Evolutionary conservation across 2,113 vertebrate genomes (phyloP).

Genomic region (Edolisoma coerulescens): DNA sequence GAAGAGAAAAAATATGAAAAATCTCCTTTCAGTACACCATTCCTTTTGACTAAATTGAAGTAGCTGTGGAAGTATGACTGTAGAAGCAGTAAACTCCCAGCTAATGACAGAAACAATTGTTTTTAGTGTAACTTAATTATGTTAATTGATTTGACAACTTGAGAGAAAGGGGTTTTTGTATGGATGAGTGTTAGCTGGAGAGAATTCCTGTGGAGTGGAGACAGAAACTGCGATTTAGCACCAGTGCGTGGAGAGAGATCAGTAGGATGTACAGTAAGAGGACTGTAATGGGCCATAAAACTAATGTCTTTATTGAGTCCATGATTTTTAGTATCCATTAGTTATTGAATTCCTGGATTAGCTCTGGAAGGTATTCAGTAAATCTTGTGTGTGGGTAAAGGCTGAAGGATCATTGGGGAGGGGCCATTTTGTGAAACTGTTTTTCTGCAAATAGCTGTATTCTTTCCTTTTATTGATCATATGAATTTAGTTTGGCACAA

Average conservation of each 20-base stretch:
- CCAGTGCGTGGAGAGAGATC: neutral
- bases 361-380: neutral
- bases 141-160: slow-evolving; percentile 48
- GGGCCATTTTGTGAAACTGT: neutral
- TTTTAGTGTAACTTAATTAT: slow-evolving; percentile 46
- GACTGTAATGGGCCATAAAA: slow-evolving; percentile 56
- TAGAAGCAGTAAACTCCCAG: neutral
- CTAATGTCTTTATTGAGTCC: slow-evolving; percentile 49
- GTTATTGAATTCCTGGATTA: slow-evolving; percentile 42
- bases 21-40: neutral
- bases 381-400: neutral
- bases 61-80: neutral
- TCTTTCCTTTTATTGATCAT: neutral
- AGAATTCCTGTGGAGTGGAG: slow-evolving; percentile 29
- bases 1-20: neutral
- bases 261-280: slow-evolving; percentile 49
- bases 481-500: slow-evolving; percentile 2
- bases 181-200: slow-evolving; percentile 37
- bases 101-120: slow-evolving; percentile 20
- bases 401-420: neutral
- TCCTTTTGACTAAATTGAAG: neutral
- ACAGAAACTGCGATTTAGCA: slow-evolving; percentile 18
- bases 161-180: neutral
- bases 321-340: slow-evolving; percentile 58
- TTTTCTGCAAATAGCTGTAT: neutral